These are phyloP conservation scores for Pedetes capensis DNA, from an alignment of 2,113 vertebrate genomes.

Conservation along the genomic window DNA sequence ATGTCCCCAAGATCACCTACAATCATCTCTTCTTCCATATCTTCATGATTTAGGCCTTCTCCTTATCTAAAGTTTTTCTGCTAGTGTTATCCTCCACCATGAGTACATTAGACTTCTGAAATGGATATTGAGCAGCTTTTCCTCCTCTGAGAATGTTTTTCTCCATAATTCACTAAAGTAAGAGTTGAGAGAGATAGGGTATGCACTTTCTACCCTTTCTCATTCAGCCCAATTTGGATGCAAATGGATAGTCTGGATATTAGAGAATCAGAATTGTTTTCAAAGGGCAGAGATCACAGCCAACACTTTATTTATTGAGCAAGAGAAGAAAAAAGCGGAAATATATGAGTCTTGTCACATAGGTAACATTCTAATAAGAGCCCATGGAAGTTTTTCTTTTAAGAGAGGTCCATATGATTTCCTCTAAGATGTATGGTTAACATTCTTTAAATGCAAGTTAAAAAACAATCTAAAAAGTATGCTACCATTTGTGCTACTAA, in stretches of 20 bases:
- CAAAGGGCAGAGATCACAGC: background rate
- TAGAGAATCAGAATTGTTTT: background rate
- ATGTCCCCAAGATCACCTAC: background rate
- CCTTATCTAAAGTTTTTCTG: background rate
- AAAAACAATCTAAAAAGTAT: background rate
- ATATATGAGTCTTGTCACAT: background rate
- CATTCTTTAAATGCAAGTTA: background rate
- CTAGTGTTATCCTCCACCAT: background rate
- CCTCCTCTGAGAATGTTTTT: background rate
- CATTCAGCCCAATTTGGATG: background rate
- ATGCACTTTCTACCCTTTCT: background rate
- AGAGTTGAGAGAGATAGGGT: background rate
- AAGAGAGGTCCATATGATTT: background rate
- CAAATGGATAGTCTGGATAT: background rate
- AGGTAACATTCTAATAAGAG: background rate
- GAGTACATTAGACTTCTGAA: background rate
- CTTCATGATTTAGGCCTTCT: background rate
- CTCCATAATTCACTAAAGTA: background rate
- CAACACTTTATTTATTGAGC: background rate
- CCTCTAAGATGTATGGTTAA: background rate
- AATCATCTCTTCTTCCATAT: background rate
- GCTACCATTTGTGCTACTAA: background rate
- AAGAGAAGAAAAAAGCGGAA: background rate
- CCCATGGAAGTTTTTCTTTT: background rate
- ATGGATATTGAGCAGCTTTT: background rate